Base-by-base conservation (phyloP, 2,797 vertebrate genomes). In the Poeciliopsis infans region DNA sequence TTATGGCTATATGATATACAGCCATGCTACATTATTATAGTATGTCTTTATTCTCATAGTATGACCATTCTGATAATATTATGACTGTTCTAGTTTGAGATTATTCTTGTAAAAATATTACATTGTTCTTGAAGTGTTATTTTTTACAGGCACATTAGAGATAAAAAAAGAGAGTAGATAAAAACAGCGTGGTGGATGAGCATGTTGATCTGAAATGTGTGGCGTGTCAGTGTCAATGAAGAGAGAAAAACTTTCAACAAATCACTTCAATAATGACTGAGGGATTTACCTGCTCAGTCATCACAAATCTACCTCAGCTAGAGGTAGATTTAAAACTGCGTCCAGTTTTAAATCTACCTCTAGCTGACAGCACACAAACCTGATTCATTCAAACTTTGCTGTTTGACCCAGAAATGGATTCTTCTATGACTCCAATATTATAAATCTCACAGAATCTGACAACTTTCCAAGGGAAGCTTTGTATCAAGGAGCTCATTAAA, bases 401-500 rank as follows among this genome's bases (percentile, higher is more conserved):
- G 16, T 39, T 66, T 23, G 39, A 39, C 18, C 6, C 18, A 23
- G 7, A 66, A 39, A 66, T 39, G 0, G 18, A 39, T 66, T 23
- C 7, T 66, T 39, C 39, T 39, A 39, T 39, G 18, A 18, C 18
- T 66, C 7, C 20, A 39, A 66, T 66, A 39, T 39, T 39, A 66
- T 66, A 66, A 39, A 39, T 66, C 61, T 66, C 33, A 33, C 12
- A 10, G 18, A 66, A 23, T 66, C 16, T 66, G 61, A 20, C 61
- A 66, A 20, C 15, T 66, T 66, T 36, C 33, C 61, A 66, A 39
- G 7, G 7, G 33, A 66, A 39, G 33, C 61, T 10, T 66, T 66
- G 61, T 39, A 23, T 39, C 61, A 66, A 66, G 33, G 61, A 66
- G 61, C 61, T 66, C 33, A 20, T 66, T 66, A 66, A 39, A 64